Percentiles rank a stretch among this genome's conserved stretches.
Evolutionary conservation across 2,797 vertebrate genomes (phyloP).

Genomic region (Microctenopoma lineatum): DNA sequence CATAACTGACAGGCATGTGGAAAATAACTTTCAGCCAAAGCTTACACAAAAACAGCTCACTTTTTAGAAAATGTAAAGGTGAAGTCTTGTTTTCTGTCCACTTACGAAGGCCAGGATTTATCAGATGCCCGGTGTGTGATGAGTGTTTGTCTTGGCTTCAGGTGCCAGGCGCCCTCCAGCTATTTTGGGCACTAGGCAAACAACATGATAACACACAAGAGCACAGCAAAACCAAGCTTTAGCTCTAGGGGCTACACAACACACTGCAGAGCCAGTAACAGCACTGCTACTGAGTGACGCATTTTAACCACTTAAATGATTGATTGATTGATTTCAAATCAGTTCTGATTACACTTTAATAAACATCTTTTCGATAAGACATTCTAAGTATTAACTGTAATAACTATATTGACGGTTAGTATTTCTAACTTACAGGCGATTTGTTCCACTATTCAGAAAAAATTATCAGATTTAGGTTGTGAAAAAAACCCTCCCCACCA

Average conservation of each 20-base stretch:
- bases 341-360: not conserved
- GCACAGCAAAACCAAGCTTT: conserved; percentile 52
- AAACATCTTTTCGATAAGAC: not conserved
- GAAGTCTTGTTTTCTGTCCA: not conserved
- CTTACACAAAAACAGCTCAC: not conserved
- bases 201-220: conserved; percentile 58
- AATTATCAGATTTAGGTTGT: no score
- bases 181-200: conserved; percentile 70
- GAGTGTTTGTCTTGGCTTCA: conserved; percentile 50
- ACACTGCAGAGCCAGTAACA: not conserved
- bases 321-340: not conserved
- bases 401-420: not conserved
- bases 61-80: conserved; percentile 4
- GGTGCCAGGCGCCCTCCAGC: conserved; percentile 58
- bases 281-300: no score
- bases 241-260: conserved; percentile 44
- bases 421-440: no score
- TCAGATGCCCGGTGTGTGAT: conserved; percentile 39
- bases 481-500: no score
- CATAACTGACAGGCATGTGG: conserved; percentile 18
- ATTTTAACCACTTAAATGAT: not conserved
- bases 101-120: conserved; percentile 27
- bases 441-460: no score
- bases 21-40: conserved; percentile 32
- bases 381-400: not conserved